Conservation (phyloP, 2,888 invertebrate genomes). For the Slavum lentiscoides region DNA sequence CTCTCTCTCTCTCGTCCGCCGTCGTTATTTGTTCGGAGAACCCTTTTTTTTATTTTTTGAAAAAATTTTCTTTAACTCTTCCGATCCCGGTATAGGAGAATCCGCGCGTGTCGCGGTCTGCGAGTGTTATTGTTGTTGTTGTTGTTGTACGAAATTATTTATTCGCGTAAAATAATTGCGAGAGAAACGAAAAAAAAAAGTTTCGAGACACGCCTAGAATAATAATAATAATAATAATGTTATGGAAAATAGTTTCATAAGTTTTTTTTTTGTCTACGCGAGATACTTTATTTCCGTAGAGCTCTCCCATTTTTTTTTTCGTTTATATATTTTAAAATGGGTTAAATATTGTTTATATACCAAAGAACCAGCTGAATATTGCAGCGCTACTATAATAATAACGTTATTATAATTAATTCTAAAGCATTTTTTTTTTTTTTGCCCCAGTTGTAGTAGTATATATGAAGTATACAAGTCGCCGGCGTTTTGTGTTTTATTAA, state of each 20-base stretch:
- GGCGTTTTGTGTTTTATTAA: background rate
- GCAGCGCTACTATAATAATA: background rate
- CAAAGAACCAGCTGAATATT: too few species aligned
- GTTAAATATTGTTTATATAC: too few species aligned
- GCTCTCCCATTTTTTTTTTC: background rate
- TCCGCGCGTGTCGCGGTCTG: too few species aligned
- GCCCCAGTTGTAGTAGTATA: too few species aligned
- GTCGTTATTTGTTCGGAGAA: conserved; percentile 36
- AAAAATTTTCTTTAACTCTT: background rate
- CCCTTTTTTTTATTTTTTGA: background rate
- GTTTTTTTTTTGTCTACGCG: too few species aligned
- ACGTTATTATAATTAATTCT: conserved; percentile 24
- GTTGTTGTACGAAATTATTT: conserved; percentile 34
- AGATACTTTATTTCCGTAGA: conserved; percentile 30
- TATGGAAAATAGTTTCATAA: too few species aligned
- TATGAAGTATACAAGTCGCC: too few species aligned
- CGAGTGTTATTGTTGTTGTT: background rate
- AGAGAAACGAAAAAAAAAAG: conserved; percentile 31
- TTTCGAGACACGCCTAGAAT: conserved; percentile 39
- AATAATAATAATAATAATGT: background rate
- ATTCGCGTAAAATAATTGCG: conserved; percentile 28
- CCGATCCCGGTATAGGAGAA: conserved; percentile 15
- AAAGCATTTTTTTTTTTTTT: background rate
- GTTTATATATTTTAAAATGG: background rate
- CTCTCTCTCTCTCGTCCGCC: conserved; percentile 16